Evolutionary conservation across 1,140 invertebrate species (phyloP), one percentile per base, ranked within the genome.

Genomic region (Archegozetes longisetosus): DNA sequence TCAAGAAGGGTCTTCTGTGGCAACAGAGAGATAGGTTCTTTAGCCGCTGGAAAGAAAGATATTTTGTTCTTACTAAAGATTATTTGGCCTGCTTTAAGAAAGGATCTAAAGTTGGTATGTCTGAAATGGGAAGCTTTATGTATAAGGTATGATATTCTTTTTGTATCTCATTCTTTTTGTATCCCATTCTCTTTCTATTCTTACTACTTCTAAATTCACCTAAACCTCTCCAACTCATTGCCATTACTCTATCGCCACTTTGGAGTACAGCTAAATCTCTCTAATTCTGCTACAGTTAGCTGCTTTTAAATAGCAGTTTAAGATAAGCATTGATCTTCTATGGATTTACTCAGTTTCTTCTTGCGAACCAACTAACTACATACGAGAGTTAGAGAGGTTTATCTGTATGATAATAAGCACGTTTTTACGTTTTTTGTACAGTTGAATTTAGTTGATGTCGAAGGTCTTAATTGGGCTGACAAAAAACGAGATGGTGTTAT

Each of bases 91-190:
- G 81, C 70, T 83, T 83, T 68, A 77, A 82, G 65, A 74, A 79
- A 66, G 78, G 79, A 28, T 77, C 79, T 3, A 68, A 68, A 57
- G 77, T 80, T 65, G 73, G 78, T 55, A 78, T 80, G 60, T 82
- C 81, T 3, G 80, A 82, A 66, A 82, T 83, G 81, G 81, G 81
- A 55, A 78, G 79, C 66, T 83, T 82, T 68, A 76, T 82, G 57
- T 82, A 81, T 71, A 82, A 82, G 75, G 79, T 80, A 70, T 73
- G 23, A 6, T 20, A 20, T 61, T 6, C 26, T 59, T 56, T 12
- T 55, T 49, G 25, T 24, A n/a, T n/a, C n/a, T n/a, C n/a, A n/a
- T n/a, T n/a, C n/a, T n/a, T n/a, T n/a, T n/a, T n/a, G n/a, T n/a
- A n/a, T n/a, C n/a, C n/a, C n/a, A n/a, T n/a, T n/a, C n/a, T n/a